Conservation (phyloP, 2,113 vertebrate species). For the Macroglossus sobrinus region DNA sequence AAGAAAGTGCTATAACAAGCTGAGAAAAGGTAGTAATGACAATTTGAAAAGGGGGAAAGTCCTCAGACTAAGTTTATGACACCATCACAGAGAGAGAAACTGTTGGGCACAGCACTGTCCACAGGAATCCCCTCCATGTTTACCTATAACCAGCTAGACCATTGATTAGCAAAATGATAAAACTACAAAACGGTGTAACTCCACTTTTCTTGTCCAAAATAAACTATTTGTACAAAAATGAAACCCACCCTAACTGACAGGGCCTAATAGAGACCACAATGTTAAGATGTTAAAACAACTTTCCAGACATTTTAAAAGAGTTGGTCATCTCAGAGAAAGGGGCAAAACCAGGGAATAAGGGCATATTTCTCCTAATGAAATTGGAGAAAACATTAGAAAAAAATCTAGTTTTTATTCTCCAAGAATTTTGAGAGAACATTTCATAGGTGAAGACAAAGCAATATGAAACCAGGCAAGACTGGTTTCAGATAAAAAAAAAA, state of each 20-base stretch:
- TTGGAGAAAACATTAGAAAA: not conserved
- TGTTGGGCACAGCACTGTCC: not conserved
- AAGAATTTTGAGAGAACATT: not conserved
- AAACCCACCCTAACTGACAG: not conserved
- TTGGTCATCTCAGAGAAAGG: not conserved
- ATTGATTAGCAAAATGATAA: not conserved
- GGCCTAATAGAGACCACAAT: not conserved
- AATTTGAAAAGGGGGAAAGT: not conserved
- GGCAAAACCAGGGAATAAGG: not conserved
- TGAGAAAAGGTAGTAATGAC: not conserved
- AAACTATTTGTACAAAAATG: not conserved
- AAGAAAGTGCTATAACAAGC: not conserved
- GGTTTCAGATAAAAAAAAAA: not conserved
- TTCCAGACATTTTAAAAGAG: not conserved
- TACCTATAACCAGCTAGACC: not conserved
- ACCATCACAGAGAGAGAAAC: not conserved
- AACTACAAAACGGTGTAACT: not conserved
- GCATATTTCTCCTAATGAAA: not conserved
- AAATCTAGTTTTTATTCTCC: not conserved
- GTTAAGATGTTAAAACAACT: not conserved
- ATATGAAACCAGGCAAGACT: not conserved
- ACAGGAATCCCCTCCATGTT: not conserved
- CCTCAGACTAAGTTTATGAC: not conserved
- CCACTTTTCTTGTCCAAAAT: not conserved
- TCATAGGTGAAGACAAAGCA: constrained; percentile 5